Evolutionary conservation across 2,113 vertebrate genomes (phyloP).

Genomic region (Bostrychus sinensis): DNA sequence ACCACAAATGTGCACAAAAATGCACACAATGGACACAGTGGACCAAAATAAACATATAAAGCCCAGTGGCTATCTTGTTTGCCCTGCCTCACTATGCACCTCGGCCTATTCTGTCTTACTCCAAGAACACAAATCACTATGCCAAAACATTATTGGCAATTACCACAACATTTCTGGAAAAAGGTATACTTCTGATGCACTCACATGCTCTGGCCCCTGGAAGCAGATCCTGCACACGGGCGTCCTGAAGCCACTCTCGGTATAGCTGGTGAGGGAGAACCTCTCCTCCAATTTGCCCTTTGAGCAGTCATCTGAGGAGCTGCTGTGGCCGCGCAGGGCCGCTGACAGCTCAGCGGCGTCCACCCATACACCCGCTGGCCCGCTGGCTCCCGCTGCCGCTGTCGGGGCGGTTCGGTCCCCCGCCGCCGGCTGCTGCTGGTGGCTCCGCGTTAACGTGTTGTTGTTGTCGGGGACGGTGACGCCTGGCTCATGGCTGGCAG

Average conservation of each 20-base stretch:
- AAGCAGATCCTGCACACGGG: constrained; percentile 98
- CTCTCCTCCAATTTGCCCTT: constrained; percentile 92
- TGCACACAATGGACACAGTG: too few relatives aligned
- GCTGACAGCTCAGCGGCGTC: constrained; percentile 83
- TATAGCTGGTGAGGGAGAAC: constrained; percentile 92
- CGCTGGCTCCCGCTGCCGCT: constrained; percentile 71
- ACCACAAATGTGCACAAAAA: too few relatives aligned
- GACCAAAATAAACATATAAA: too few relatives aligned
- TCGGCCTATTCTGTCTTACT: too few relatives aligned
- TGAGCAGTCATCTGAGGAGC: constrained; percentile 90
- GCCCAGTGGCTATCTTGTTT: too few relatives aligned
- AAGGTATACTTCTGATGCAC: constrained; percentile 50
- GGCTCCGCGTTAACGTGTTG: constrained; percentile 80
- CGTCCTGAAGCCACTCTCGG: constrained; percentile 93
- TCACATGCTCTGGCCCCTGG: constrained; percentile 97
- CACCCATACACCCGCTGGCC: constrained; percentile 80
- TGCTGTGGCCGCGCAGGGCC: constrained; percentile 85
- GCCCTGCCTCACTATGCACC: too few relatives aligned
- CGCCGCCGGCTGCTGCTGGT: constrained; percentile 74
- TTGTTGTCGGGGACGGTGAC: constrained; percentile 80
- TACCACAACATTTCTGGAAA: neutral
- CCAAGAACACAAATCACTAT: too few relatives aligned
- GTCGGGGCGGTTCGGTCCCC: constrained; percentile 68
- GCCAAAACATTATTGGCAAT: too few relatives aligned
- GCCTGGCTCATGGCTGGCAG: constrained; percentile 70